These are phyloP conservation scores for Phaetusa simplex DNA, from an alignment of 2,113 vertebrate species.

Conservation along the genomic window DNA sequence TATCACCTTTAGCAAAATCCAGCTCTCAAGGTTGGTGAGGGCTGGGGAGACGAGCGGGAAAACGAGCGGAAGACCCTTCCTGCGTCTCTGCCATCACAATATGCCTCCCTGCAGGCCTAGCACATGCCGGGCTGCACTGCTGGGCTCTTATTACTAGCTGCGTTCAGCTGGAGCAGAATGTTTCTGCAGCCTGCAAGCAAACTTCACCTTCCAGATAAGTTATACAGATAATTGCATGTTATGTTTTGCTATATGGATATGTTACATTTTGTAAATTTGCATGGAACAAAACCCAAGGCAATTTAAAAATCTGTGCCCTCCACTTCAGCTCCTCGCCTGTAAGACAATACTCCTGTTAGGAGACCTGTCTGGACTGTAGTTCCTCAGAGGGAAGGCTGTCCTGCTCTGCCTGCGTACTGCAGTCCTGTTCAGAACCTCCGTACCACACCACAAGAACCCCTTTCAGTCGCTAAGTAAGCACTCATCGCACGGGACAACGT, in stretches of 20 bases:
- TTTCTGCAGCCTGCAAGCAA: not conserved
- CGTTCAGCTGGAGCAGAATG: not conserved
- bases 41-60: not conserved
- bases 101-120: not conserved
- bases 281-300: not conserved
- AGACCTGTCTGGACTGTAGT: not conserved
- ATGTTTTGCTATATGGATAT: not conserved
- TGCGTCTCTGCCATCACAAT: not conserved
- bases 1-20: not conserved
- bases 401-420: not conserved
- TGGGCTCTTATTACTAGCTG: not conserved
- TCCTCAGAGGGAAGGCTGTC: not conserved
- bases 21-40: not conserved
- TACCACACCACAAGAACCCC: accelerated
- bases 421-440: not conserved
- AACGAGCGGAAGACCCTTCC: not conserved
- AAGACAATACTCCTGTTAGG: not conserved
- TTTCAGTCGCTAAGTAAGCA: not conserved
- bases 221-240: not conserved
- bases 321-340: not conserved
- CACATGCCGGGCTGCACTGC: not conserved
- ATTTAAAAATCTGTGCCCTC: not conserved
- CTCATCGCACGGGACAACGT: not conserved
- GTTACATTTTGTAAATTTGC: not conserved
- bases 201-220: not conserved